phyloP scores from a whole-genome alignment of 2,113 vertebrate species.

The Ellobius talpinus region DNA sequence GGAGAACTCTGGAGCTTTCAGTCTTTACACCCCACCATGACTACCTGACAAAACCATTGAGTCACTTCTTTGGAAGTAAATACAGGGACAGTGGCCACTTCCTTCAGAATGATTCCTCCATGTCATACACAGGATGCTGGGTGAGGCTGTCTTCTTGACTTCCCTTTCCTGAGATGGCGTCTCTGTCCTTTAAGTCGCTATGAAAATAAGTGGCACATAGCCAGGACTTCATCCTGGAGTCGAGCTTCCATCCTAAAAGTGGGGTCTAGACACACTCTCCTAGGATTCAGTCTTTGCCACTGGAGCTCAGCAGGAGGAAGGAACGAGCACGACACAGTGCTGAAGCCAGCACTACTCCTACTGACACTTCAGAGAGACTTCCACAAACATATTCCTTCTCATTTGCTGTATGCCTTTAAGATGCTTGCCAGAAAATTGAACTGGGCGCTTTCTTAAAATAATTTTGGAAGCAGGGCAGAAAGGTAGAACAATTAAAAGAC shows the following conservation, averaged over 20 bases:
- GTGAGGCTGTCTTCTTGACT: not conserved
- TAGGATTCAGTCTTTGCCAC: not conserved
- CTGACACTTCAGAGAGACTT: not conserved
- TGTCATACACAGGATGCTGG: not conserved
- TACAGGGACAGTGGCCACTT: not conserved
- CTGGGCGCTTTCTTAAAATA: conserved; percentile 16
- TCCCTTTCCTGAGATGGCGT: not conserved
- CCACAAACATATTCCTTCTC: not conserved
- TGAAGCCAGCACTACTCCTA: not conserved
- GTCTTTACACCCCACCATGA: not conserved
- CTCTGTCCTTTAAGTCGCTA: not conserved
- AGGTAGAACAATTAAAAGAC: not conserved
- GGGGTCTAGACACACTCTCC: not conserved
- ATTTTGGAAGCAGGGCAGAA: not conserved
- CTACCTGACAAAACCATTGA: not conserved
- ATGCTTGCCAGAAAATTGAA: not conserved
- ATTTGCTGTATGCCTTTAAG: not conserved
- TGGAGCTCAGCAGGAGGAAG: not conserved
- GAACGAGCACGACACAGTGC: not conserved
- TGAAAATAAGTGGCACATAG: not conserved
- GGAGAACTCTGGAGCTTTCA: not conserved
- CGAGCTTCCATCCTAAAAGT: not conserved
- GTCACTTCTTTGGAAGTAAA: not conserved
- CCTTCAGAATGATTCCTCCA: not conserved
- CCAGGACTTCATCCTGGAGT: not conserved